A percentile compares a stretch with the other conserved stretches of the same genome.
phyloP scores from a whole-genome alignment of 35 echinoderm and acorn worm genomes.

The Stichopus chloronotus region DNA sequence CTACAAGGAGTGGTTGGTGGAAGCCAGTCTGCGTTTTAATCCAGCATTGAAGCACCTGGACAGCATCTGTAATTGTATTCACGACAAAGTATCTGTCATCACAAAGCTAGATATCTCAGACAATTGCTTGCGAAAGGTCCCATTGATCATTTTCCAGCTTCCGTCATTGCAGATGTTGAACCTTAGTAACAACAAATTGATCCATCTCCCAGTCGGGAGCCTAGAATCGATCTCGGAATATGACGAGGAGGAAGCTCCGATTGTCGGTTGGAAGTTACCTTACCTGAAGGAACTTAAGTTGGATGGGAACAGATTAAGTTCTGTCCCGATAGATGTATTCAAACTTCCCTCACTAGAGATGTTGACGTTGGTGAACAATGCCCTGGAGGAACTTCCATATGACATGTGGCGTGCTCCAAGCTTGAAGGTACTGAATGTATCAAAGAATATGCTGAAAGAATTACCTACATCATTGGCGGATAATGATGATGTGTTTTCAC shows the following conservation, averaged over 20 bases:
- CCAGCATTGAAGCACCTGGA: constrained; percentile 72
- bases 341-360: constrained; percentile 71
- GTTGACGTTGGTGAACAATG: constrained; percentile 67
- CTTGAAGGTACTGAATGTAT: constrained; percentile 79
- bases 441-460: constrained; percentile 79
- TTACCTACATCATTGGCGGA: constrained; percentile 65
- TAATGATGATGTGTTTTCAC: constrained; percentile 13
- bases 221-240: constrained; percentile 6
- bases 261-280: constrained; percentile 79
- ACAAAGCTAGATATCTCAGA: constrained; percentile 93
- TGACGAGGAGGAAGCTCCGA: background rate
- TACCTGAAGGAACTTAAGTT: constrained; percentile 71
- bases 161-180: constrained; percentile 88
- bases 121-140: constrained; percentile 76
- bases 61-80: constrained; percentile 57
- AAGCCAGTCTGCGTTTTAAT: constrained; percentile 84
- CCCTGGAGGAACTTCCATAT: constrained; percentile 77
- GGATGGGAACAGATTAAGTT: constrained; percentile 70
- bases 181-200: constrained; percentile 86
- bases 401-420: constrained; percentile 97
- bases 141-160: constrained; percentile 83
- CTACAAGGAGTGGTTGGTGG: constrained; percentile 82
- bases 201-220: constrained; percentile 59
- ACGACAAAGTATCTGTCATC: constrained; percentile 63
- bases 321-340: constrained; percentile 75